These are phyloP conservation scores for Podarcis lilfordi DNA, from an alignment of 2,797 vertebrate genomes.

Conservation along the genomic window DNA sequence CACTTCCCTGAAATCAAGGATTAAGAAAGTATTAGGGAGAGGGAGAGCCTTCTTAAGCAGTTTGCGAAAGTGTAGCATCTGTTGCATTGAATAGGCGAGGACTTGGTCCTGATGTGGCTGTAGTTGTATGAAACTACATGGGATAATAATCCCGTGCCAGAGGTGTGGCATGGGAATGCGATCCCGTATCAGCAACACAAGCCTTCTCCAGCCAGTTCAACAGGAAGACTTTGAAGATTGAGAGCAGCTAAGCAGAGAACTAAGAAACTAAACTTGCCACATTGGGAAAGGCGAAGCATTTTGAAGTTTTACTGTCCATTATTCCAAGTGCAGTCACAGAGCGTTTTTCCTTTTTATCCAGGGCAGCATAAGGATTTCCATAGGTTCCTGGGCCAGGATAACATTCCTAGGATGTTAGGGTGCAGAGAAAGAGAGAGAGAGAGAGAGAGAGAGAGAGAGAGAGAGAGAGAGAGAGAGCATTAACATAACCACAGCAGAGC, in stretches of 20 bases:
- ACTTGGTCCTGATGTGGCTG: neutral
- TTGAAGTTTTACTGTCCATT: slow-evolving; percentile 64
- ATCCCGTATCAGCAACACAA: neutral
- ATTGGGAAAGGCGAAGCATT: neutral
- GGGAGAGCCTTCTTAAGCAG: neutral
- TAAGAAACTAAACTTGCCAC: slow-evolving; percentile 32
- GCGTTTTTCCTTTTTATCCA: slow-evolving; percentile 67
- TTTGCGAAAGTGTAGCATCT: neutral
- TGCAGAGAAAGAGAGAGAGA: accelerated
- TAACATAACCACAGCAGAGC: neutral
- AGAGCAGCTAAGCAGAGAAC: neutral
- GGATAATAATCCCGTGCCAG: no score
- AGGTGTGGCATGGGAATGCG: no score
- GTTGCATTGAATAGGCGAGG: no score
- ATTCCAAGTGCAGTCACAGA: slow-evolving; percentile 51
- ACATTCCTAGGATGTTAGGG: slow-evolving; percentile 60
- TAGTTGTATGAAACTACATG: neutral
- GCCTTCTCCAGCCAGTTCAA: neutral
- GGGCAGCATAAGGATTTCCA: slow-evolving; percentile 69
- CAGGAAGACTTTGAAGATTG: neutral
- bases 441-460: neutral
- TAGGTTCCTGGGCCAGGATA: slow-evolving; percentile 80
- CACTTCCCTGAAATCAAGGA: slow-evolving; percentile 66
- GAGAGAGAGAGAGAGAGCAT: accelerated
- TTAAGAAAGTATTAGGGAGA: neutral